A percentile compares a stretch with the other conserved stretches of the same genome.
Conservation (phyloP, 35 echinoderm and acorn worm genomes). For the Ophiothrix spiculata region DNA sequence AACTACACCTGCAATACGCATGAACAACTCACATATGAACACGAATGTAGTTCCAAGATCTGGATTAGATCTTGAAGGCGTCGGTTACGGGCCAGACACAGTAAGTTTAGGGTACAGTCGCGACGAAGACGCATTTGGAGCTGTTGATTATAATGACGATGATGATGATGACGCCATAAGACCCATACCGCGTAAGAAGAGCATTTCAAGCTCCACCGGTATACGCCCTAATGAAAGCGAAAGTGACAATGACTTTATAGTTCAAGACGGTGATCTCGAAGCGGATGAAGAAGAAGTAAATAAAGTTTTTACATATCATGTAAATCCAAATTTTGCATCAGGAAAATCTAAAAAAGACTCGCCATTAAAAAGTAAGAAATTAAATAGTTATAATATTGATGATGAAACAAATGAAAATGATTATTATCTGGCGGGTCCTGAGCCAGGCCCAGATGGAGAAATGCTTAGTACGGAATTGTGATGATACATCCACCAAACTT, state of each 20-base stretch:
- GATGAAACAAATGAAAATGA: background rate
- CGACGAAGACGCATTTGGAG: background rate
- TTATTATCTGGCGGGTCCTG: background rate
- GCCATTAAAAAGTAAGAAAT: background rate
- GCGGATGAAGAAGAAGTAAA: background rate
- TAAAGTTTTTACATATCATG: slow-evolving; percentile 21
- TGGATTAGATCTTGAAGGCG: slow-evolving; percentile 21
- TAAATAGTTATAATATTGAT: background rate
- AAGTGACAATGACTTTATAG: background rate
- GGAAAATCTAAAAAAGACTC: background rate
- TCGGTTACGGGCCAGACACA: slow-evolving; percentile 27
- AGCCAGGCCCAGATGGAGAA: background rate
- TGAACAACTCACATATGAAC: background rate
- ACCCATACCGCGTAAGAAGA: slow-evolving; percentile 38
- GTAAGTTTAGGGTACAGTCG: background rate
- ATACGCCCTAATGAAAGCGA: background rate
- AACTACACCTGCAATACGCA: background rate
- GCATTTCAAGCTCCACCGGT: background rate
- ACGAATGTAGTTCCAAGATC: slow-evolving; percentile 4
- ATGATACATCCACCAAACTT: background rate
- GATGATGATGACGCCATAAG: slow-evolving; percentile 40
- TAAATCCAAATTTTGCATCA: slow-evolving; percentile 20
- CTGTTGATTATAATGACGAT: slow-evolving; percentile 14
- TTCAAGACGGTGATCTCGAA: background rate
- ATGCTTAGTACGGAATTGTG: slow-evolving; percentile 30